Evolutionary conservation across 2,797 vertebrate species (phyloP), one percentile per base, ranked within the genome.

Genomic region (Chaunax sp.): DNA sequence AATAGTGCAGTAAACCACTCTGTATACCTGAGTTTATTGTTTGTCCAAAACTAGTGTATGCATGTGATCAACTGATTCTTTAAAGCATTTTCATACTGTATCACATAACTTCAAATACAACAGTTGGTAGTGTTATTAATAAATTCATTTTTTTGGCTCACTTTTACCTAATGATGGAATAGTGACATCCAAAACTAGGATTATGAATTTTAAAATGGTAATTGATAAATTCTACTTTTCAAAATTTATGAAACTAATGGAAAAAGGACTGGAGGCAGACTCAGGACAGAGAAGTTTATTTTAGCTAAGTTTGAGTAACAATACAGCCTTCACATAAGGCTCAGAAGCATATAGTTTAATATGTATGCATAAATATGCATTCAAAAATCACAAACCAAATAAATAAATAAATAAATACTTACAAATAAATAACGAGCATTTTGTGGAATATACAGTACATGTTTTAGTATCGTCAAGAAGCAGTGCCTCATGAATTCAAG

Each of bases 361-460:
- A 86, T 80, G 87, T 90, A 90, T 92, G 90, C 89, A 92, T 89
- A 92, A 87, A 88, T 87, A 92, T 92, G 91, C 89, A 89, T 90
- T 92, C 85, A 91, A 90, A 37, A 93, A 90, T 77, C 87, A 91
- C 90, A 91, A 91, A 91, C 89, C 82, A 91, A 91, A 90, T 89
- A 90, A 92, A 90, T 91, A 86, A 90, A 89, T 89, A 92, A 92
- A 92, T 93, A 90, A 90, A 84, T 92, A 92, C 83, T 77, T 91
- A 91, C 90, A 91, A 92, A 92, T 93, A 93, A 93, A 93, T 93
- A 92, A 92, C 90, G 15, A 91, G 92, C 91, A 91, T 87, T 87
- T 89, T 84, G 85, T 90, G 90, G 86, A 91, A 91, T 90, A 92
- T 91, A 93, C 87, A 92, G 87, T 89, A 90, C 89, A 87, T 89